Evolutionary conservation across 2,113 vertebrate species (phyloP).

Genomic region (Perca schrenkii): DNA sequence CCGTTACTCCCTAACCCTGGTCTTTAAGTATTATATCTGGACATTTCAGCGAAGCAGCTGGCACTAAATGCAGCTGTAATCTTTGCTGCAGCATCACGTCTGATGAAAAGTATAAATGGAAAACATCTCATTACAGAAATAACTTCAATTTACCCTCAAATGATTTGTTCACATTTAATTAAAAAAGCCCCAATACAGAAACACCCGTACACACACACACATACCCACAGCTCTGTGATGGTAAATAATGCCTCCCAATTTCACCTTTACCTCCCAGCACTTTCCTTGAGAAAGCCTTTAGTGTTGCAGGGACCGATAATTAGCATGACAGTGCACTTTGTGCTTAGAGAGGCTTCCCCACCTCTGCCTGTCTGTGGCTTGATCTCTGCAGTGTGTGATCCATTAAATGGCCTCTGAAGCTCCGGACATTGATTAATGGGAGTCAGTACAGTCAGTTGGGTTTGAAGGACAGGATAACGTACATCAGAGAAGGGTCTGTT

Average conservation of each 20-base stretch:
- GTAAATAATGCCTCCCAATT: constrained; percentile 55
- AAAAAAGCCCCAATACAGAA: constrained; percentile 53
- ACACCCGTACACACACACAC: constrained; percentile 30
- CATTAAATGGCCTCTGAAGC: constrained; percentile 70
- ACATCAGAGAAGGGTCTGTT: constrained; percentile 55
- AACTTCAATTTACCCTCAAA: constrained; percentile 64
- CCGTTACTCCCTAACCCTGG: constrained; percentile 51
- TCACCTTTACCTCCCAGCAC: constrained; percentile 36
- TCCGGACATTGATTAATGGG: constrained; percentile 68
- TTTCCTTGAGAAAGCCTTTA: constrained; percentile 51
- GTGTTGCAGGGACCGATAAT: constrained; percentile 54
- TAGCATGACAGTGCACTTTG: constrained; percentile 78
- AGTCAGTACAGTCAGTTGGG: constrained; percentile 51
- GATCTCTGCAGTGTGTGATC: constrained; percentile 52
- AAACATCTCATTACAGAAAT: constrained; percentile 61
- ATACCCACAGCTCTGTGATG: constrained; percentile 13
- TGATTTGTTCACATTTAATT: constrained; percentile 71
- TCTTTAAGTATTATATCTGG: constrained; percentile 55
- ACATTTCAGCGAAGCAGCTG: constrained; percentile 45
- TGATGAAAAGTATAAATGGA: constrained; percentile 60
- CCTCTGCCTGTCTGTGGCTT: constrained; percentile 42
- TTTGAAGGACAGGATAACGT: constrained; percentile 49
- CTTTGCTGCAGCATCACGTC: constrained; percentile 45
- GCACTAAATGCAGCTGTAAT: constrained; percentile 47
- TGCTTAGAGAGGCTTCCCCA: constrained; percentile 47